These are phyloP conservation scores for Limenitis camilla DNA, from an alignment of 2,888 invertebrate genomes.

Conservation along the genomic window DNA sequence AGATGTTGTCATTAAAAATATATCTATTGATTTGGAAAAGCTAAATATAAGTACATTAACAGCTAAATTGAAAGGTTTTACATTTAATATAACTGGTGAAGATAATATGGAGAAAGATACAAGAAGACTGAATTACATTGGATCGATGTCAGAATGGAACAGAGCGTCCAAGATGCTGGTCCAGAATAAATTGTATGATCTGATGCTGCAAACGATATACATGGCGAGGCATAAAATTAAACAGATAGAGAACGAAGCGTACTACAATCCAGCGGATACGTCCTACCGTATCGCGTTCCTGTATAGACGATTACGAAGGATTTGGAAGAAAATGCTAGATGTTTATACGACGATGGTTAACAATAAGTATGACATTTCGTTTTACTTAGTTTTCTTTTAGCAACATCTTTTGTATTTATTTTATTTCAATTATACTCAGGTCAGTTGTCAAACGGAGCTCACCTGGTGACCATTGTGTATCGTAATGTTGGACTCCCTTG, in stretches of 20 bases:
- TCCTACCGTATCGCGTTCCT: conserved; percentile 37
- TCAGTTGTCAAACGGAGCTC: too few species aligned
- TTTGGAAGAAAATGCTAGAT: conserved; percentile 27
- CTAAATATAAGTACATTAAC: conserved; percentile 20
- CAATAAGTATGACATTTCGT: background rate
- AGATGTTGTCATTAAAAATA: conserved; percentile 17
- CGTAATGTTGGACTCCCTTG: too few species aligned
- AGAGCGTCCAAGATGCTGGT: background rate
- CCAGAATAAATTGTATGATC: conserved; percentile 27
- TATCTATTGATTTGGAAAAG: conserved; percentile 25
- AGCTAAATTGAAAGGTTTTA: conserved; percentile 15
- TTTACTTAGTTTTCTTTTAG: background rate
- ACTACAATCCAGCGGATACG: conserved; percentile 32
- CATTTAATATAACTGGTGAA: conserved; percentile 3
- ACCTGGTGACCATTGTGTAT: too few species aligned
- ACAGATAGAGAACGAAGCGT: conserved; percentile 27
- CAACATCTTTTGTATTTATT: too few species aligned
- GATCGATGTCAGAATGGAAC: background rate
- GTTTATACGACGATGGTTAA: conserved; percentile 22
- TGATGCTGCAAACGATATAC: conserved; percentile 37
- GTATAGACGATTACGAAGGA: conserved; percentile 25
- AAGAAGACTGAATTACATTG: conserved; percentile 12
- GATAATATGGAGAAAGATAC: conserved; percentile 9
- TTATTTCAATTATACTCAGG: too few species aligned
- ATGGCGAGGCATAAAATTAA: conserved; percentile 35